Evolutionary conservation across 2,888 invertebrate species (phyloP).

Genomic region (Cerceris rybyensis): DNA sequence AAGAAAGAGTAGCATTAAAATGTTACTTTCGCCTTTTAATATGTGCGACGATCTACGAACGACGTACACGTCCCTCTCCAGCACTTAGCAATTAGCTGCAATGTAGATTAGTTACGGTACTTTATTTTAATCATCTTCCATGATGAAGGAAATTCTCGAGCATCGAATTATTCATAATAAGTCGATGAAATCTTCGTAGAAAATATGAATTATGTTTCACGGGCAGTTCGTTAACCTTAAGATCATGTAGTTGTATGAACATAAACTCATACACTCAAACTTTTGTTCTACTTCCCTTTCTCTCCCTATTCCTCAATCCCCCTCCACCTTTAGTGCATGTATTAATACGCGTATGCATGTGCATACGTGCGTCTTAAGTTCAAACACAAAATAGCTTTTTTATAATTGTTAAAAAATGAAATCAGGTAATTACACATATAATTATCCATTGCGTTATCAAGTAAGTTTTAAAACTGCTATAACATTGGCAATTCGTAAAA

Average conservation of each 20-base stretch:
- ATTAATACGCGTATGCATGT: too few species aligned
- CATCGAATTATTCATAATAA: conserved; percentile 1
- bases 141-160: background rate
- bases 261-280: background rate
- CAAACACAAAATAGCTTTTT: too few species aligned
- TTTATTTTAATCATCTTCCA: conserved; percentile 14
- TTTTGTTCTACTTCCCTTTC: too few species aligned
- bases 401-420: too few species aligned
- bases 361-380: too few species aligned
- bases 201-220: background rate
- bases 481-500: too few species aligned
- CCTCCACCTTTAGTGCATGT: too few species aligned
- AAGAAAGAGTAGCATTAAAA: conserved; percentile 11
- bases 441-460: too few species aligned
- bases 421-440: too few species aligned
- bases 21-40: conserved; percentile 46
- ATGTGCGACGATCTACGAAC: conserved; percentile 4
- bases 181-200: conserved; percentile 14
- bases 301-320: too few species aligned
- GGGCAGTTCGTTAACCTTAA: conserved; percentile 1
- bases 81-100: conserved; percentile 30
- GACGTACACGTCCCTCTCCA: conserved; percentile 10
- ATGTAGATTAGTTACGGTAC: conserved; percentile 27
- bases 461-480: too few species aligned
- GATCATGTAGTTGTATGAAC: background rate